Conservation (phyloP, 37 sponge, comb jelly and placozoan species). For the Chondrilla cf. caribensis region DNA sequence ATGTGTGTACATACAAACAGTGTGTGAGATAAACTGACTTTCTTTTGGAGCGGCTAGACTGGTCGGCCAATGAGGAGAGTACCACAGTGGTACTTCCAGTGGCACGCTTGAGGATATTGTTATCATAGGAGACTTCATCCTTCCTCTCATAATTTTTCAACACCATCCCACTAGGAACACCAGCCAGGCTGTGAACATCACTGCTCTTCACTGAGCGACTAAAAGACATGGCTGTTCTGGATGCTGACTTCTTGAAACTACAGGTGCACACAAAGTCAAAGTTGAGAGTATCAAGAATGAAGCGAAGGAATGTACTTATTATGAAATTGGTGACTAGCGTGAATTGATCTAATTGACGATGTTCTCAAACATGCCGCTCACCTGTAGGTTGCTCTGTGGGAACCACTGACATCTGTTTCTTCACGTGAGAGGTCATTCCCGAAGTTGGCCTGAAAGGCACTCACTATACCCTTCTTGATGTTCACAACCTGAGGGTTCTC, state of each 20-base stretch:
- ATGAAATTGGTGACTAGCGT: no score
- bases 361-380: background rate
- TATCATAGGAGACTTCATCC: background rate
- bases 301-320: no score
- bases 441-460: slow-evolving; percentile 63
- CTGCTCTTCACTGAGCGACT: background rate
- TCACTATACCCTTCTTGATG: slow-evolving; percentile 50
- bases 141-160: background rate
- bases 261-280: no score
- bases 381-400: background rate
- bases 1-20: background rate
- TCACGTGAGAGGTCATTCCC: background rate
- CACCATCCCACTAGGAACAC: background rate
- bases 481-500: slow-evolving; percentile 35
- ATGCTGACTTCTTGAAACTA: background rate
- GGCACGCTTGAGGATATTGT: background rate
- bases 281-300: no score
- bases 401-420: background rate
- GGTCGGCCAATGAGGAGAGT: slow-evolving; percentile 1
- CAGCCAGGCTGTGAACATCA: background rate
- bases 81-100: background rate
- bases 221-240: background rate
- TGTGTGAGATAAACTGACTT: background rate
- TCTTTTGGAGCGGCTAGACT: background rate
- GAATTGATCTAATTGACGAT: no score